Percentiles rank a stretch among this genome's conserved stretches.
Conservation (phyloP, 2,888 invertebrate species). For the Polymixis lichenea region DNA sequence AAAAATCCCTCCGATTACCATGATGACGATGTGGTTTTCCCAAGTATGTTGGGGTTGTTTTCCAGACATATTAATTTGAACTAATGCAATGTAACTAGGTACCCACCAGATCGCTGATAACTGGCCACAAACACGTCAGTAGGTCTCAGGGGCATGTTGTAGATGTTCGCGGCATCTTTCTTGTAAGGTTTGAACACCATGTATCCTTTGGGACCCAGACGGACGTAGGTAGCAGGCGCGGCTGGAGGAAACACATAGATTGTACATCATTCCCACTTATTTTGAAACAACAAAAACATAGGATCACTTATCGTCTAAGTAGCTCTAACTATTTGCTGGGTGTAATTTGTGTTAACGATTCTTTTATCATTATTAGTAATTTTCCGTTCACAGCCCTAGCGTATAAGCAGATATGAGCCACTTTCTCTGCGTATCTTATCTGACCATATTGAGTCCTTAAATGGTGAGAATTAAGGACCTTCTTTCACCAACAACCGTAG, state of each 20-base stretch:
- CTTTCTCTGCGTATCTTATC: background rate
- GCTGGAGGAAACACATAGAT: conserved; percentile 3
- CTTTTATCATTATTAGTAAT: background rate
- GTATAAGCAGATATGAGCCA: background rate
- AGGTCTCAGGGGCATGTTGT: conserved; percentile 91
- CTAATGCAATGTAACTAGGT: background rate
- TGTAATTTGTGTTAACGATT: background rate
- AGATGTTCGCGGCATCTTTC: conserved; percentile 90
- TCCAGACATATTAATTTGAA: no score
- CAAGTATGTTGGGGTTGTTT: no score
- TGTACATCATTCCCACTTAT: background rate
- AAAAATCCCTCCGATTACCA: no score
- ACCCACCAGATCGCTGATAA: conserved; percentile 92
- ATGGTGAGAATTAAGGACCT: background rate
- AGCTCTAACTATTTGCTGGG: no score
- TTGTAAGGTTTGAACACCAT: conserved; percentile 50
- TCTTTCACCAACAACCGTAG: background rate
- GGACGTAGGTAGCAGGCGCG: conserved; percentile 18
- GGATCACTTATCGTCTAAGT: background rate
- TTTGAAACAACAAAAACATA: background rate
- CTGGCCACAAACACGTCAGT: conserved; percentile 92
- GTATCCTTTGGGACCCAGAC: conserved; percentile 58
- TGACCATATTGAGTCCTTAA: background rate
- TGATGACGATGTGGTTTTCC: no score
- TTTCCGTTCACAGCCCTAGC: background rate